Evolutionary conservation across 2,113 vertebrate genomes (phyloP), one percentile per base, ranked within the genome.

Genomic region (Cyanistes caeruleus): DNA sequence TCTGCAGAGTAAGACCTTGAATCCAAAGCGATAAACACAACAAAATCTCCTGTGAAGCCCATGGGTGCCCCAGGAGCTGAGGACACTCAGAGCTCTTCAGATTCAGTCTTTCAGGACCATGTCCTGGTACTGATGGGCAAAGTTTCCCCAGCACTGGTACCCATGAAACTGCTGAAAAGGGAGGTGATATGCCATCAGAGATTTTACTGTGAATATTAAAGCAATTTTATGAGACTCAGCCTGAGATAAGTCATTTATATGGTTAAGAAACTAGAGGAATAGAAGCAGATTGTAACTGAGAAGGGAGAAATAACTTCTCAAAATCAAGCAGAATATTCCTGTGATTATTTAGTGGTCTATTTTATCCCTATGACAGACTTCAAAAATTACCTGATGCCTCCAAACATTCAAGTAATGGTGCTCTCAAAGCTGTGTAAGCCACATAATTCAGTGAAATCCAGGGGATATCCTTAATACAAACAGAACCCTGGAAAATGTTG

Each of bases 401-500:
- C 49, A 75, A 92, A 84, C 59, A 15, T 33, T 89, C 20, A 56
- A 69, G 33, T 77, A 86, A 88, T 53, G 43, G 39, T 43, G 8
- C 46, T 92, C 53, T 96, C 76, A 89, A 85, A 52, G 35, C 48
- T 63, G 46, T 77, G 49, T 89, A 91, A 91, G 60, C 39, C 3
- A 1, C 73, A 87, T 93, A 80, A 88, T 49, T 95, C 82, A 87
- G 14, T 67, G 51, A 62, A 97, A 90, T 91, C 59, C 52, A 69
- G 2, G 12, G 48, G 28, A 67, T 39, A 70, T 28, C 59, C 82
- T 94, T 92, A 88, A 80, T 31, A 94, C 68, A 97, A 95, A 95
- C 33, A 87, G 35, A 80, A 84, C 33, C 48, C 62, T 67, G 72
- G 75, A 97, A 96, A 97, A 83, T 64, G 56, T 90, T 64, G n/a